Base-by-base conservation (phyloP, 2,888 invertebrate genomes). In the Philopedon plagiatum region DNA sequence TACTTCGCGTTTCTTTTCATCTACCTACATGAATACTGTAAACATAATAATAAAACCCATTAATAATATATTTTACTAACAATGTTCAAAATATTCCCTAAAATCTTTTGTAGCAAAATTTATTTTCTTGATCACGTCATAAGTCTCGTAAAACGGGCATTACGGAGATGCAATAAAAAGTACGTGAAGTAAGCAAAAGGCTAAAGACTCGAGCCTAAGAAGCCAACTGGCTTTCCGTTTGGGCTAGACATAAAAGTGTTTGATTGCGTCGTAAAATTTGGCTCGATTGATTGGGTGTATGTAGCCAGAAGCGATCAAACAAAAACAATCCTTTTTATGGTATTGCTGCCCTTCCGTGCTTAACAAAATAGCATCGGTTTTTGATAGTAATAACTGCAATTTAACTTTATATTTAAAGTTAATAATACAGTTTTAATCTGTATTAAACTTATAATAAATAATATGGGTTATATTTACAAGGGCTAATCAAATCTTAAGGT, bases 221-320 rank as follows among this genome's bases (percentile, higher is more conserved):
- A 26, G 37, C 60, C 23, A 60, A 26, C 37, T 58, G 39, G 34
- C 39, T 58, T 39, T 37, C 60, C 23, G 39, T 60, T 60, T 26
- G 37, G 60, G 60, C 13, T 26, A 23, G 39, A 65, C 54, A 54
- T 56, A 65, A 65, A 65, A 62, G 32, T 41, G 7, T 65, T 65
- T 65, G 51, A 65, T 56, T 54, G 44, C 54, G 15, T 71, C 71
- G 60, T 71, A 71, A 71, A 71, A 49, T 57, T 71, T 71, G 60
- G 60, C 51, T 46, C 60, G 58, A 66, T 65, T 71, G 71, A 71
- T 71, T 65, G 65, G 58, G 37, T 15, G 57, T 56, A 41, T 63
- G 62, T 26, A 44, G 32, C 44, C 19, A 49, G 63, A 44, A 41
- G 56, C 39, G 46, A 56, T 62, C 57, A 46, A 23, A 39, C 57